Percentiles rank a stretch among this genome's conserved stretches.
These are phyloP conservation scores for Alca torda DNA, from an alignment of 2,797 vertebrate species.

Conservation along the genomic window DNA sequence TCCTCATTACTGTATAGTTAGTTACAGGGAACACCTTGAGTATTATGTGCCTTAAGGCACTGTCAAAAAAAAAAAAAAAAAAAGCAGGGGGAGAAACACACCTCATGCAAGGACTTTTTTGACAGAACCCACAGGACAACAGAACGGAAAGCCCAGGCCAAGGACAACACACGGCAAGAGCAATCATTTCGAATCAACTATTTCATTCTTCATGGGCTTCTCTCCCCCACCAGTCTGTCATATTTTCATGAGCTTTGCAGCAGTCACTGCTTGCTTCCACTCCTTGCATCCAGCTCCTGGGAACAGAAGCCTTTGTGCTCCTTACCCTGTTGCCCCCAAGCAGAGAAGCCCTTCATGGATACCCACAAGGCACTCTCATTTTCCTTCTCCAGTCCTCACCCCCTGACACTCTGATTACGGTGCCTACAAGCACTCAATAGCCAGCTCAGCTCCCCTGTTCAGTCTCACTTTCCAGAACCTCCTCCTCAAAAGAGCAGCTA, in stretches of 20 bases:
- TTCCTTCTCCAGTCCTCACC: not conserved
- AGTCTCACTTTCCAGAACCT: not conserved
- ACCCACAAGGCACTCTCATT: not conserved
- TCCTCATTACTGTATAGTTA: not conserved
- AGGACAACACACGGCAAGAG: not conserved
- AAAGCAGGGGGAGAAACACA: not conserved
- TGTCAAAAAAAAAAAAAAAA: not conserved
- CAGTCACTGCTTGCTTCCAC: not conserved
- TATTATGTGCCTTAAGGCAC: not conserved
- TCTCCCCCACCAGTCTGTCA: fast-evolving
- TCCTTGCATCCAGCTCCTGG: not conserved
- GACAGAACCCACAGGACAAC: not conserved
- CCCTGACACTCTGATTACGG: not conserved
- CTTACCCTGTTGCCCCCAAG: not conserved
- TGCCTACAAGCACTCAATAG: not conserved
- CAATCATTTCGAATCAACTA: not conserved
- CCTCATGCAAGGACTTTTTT: not conserved
- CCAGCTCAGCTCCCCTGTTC: not conserved
- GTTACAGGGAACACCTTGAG: not conserved
- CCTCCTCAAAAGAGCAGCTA: not conserved
- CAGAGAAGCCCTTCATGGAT: not conserved
- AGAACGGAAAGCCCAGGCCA: not conserved
- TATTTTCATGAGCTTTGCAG: not conserved
- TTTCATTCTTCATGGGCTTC: not conserved
- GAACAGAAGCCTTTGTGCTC: conserved; percentile 14